Conservation (phyloP, 2,888 invertebrate genomes). For the Poecilobothrus nobilitatus region DNA sequence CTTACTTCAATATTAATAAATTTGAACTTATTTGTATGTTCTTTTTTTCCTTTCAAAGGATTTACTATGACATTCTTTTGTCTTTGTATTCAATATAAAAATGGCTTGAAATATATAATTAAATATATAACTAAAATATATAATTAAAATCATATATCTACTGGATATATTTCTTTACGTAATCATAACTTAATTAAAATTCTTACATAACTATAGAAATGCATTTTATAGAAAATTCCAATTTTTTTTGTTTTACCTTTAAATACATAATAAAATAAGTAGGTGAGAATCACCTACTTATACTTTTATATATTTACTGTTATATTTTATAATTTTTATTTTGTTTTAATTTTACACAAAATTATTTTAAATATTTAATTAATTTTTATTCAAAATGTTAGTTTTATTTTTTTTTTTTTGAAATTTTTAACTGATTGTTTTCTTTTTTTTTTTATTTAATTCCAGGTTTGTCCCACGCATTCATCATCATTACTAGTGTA, state of each 20-base stretch:
- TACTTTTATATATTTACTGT: too few species aligned
- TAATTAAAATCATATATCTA: too few species aligned
- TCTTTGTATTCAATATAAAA: too few species aligned
- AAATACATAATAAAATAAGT: neutral
- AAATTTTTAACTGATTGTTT: neutral
- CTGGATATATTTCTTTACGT: too few species aligned
- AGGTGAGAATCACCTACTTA: constrained; percentile 3
- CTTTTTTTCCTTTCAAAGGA: too few species aligned
- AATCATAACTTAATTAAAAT: neutral
- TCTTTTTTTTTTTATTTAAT: neutral
- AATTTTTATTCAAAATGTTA: neutral
- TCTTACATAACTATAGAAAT: neutral
- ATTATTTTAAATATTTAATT: constrained; percentile 1
- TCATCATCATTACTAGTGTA: constrained; percentile 2
- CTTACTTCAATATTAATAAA: too few species aligned
- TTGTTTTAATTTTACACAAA: neutral
- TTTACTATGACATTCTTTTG: too few species aligned
- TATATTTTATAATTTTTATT: neutral
- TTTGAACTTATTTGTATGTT: too few species aligned
- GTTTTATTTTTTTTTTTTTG: too few species aligned
- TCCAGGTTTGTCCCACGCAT: neutral
- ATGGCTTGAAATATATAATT: too few species aligned
- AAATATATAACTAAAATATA: too few species aligned
- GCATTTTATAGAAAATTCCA: neutral
- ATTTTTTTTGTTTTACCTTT: neutral